Evolutionary conservation across 1,140 invertebrate genomes (phyloP).

Genomic region (Tetraneura akinire): DNA sequence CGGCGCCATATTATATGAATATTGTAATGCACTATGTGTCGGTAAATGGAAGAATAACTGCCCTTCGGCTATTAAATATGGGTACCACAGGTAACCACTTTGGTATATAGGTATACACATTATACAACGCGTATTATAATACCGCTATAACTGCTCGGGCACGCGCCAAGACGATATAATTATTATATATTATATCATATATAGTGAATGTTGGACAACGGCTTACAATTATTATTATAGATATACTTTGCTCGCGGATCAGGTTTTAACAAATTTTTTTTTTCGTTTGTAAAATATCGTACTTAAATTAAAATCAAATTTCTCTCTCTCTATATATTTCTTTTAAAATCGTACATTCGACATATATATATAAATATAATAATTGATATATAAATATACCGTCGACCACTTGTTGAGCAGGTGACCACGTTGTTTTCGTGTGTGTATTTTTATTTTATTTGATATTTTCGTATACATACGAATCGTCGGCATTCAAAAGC

Average conservation of each 20-base stretch:
- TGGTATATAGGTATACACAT: neutral
- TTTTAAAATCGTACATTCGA: too few relatives aligned
- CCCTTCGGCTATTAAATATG: constrained; percentile 1
- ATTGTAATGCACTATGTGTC: too few relatives aligned
- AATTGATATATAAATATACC: constrained; percentile 8
- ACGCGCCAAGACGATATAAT: constrained; percentile 41
- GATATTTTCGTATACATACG: neutral
- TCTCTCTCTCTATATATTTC: constrained; percentile 2
- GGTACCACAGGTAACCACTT: neutral
- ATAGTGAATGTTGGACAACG: too few relatives aligned
- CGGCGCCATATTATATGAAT: too few relatives aligned
- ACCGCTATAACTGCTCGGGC: constrained; percentile 21
- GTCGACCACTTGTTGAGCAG: constrained; percentile 50
- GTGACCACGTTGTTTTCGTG: constrained; percentile 33
- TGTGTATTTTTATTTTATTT: neutral
- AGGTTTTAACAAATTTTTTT: too few relatives aligned
- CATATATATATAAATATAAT: neutral
- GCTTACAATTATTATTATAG: too few relatives aligned
- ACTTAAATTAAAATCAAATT: constrained; percentile 13
- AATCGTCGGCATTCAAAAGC: constrained; percentile 47
- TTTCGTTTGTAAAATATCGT: too few relatives aligned
- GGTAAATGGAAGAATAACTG: neutral
- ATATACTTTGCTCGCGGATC: too few relatives aligned
- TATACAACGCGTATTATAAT: neutral
- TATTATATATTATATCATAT: neutral